Percentiles rank a stretch among this genome's conserved stretches.
Conservation (phyloP, 2,113 vertebrate genomes). For the Coracopsis vasa region DNA sequence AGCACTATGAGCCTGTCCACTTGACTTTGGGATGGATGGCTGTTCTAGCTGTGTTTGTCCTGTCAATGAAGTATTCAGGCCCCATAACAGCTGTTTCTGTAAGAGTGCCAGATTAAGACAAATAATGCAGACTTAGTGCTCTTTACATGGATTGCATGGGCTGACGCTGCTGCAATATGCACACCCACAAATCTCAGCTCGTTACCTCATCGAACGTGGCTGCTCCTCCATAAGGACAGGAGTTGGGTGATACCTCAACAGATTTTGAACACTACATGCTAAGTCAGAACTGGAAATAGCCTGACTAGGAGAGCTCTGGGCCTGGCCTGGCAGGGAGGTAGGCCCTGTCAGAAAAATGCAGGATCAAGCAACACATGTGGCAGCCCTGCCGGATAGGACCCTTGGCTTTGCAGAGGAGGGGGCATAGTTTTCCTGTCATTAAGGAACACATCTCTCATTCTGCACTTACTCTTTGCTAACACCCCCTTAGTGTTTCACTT, state of each 20-base stretch:
- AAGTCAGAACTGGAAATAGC: background rate
- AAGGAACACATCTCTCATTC: background rate
- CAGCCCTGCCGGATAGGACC: background rate
- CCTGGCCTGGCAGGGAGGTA: background rate
- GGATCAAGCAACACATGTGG: background rate
- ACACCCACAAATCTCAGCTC: slow-evolving; percentile 53
- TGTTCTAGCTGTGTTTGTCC: slow-evolving; percentile 13
- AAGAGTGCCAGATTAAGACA: slow-evolving; percentile 20
- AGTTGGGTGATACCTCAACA: background rate
- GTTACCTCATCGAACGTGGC: slow-evolving; percentile 9
- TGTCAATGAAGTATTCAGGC: background rate
- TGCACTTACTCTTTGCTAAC: background rate
- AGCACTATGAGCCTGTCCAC: background rate
- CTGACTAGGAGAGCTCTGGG: background rate
- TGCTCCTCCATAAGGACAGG: background rate
- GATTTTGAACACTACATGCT: background rate
- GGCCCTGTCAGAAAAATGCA: background rate
- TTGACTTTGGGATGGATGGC: slow-evolving; percentile 7
- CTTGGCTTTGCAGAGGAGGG: background rate
- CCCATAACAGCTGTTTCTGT: slow-evolving; percentile 36
- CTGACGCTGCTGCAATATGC: slow-evolving; percentile 25
- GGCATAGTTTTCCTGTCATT: background rate
- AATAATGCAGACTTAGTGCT: slow-evolving; percentile 47
- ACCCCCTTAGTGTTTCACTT: background rate
- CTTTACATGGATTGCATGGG: slow-evolving; percentile 18